These are phyloP conservation scores for Endotricha flammealis DNA, from an alignment of 2,888 invertebrate species.

Conservation along the genomic window DNA sequence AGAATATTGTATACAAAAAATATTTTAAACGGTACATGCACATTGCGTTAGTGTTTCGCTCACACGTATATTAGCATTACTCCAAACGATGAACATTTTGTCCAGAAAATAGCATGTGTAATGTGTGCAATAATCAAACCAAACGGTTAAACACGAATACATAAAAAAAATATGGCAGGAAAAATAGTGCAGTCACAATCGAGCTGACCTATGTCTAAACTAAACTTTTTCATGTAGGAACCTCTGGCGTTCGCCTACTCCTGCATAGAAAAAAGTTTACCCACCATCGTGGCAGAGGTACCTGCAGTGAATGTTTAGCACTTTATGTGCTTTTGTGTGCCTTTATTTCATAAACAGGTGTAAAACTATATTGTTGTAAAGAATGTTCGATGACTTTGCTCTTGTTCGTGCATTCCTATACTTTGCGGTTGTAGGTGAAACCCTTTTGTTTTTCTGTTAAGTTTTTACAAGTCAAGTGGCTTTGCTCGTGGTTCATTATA, in stretches of 20 bases:
- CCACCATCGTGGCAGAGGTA: slow-evolving; percentile 82
- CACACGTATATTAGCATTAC: too few relatives aligned
- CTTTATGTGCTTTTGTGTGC: slow-evolving; percentile 38
- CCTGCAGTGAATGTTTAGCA: slow-evolving; percentile 29
- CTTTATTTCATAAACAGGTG: not conserved
- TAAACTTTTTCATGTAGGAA: slow-evolving; percentile 56
- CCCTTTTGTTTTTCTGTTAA: not conserved
- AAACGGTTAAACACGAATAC: too few relatives aligned
- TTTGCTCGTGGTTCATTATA: too few relatives aligned
- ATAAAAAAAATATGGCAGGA: too few relatives aligned
- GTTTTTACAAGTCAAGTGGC: too few relatives aligned
- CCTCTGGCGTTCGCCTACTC: slow-evolving; percentile 81
- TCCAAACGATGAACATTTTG: too few relatives aligned
- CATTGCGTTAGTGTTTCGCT: too few relatives aligned
- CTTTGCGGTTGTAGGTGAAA: not conserved
- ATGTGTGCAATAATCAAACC: too few relatives aligned
- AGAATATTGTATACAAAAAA: too few relatives aligned
- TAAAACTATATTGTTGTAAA: not conserved
- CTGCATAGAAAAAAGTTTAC: slow-evolving; percentile 83
- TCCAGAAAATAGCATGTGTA: too few relatives aligned
- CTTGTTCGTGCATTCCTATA: not conserved
- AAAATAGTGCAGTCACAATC: too few relatives aligned
- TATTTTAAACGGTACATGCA: too few relatives aligned
- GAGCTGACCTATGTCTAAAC: not conserved
- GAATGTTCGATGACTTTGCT: not conserved